phyloP scores from a whole-genome alignment of 1,140 invertebrate genomes.

The Nebria ingens region DNA sequence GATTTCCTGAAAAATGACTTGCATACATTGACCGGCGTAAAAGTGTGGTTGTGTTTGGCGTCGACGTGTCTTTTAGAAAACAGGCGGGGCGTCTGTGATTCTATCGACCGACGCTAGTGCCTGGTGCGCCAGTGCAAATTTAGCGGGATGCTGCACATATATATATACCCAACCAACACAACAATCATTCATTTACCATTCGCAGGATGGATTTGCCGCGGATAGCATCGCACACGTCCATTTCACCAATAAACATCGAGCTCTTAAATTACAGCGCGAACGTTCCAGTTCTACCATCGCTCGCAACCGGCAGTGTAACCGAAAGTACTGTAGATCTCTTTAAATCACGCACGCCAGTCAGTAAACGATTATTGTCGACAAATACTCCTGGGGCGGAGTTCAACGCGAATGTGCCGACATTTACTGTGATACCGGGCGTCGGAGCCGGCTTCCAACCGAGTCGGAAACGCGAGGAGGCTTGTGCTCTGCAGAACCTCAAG shows the following conservation, averaged over 20 bases:
- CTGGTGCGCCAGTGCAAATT: constrained; percentile 1
- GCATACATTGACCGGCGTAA: too few relatives aligned
- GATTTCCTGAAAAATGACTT: too few relatives aligned
- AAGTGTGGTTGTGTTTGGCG: neutral
- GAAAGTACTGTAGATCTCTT: neutral
- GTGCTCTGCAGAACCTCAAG: constrained; percentile 32
- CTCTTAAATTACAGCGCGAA: constrained; percentile 22
- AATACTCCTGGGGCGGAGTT: constrained; percentile 26
- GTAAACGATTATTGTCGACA: constrained; percentile 24
- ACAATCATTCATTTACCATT: neutral
- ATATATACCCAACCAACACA: neutral
- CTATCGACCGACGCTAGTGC: constrained; percentile 1
- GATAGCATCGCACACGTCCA: constrained; percentile 30
- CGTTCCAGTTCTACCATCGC: neutral
- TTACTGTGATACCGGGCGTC: neutral
- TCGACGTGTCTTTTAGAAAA: neutral
- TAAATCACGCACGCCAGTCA: constrained; percentile 22
- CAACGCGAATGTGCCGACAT: constrained; percentile 23
- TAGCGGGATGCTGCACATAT: constrained; percentile 1
- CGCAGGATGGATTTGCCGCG: constrained; percentile 29
- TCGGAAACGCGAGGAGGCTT: constrained; percentile 32
- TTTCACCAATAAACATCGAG: constrained; percentile 25
- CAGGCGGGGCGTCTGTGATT: neutral
- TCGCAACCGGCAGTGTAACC: neutral
- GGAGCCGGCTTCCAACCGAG: constrained; percentile 28